These are phyloP conservation scores for Lepidurus arcticus DNA, from an alignment of 1,140 invertebrate genomes.

Conservation along the genomic window DNA sequence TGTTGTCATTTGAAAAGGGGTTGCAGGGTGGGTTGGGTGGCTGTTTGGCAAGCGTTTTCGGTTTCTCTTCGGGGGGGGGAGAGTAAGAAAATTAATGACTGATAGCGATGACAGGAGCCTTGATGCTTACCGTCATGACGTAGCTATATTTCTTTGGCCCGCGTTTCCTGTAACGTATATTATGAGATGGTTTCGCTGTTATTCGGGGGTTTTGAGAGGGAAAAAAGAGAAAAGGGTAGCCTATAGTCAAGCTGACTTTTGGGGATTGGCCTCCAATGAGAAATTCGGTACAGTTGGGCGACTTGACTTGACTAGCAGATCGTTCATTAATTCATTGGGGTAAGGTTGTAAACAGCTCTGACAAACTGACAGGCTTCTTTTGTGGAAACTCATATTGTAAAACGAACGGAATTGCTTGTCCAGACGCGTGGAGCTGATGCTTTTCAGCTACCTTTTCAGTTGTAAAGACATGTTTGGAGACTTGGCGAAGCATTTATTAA, in stretches of 20 bases:
- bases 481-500: constrained; percentile 35
- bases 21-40: neutral
- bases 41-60: neutral
- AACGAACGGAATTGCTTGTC: neutral
- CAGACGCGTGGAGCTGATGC: neutral
- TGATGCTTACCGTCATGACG: constrained; percentile 21
- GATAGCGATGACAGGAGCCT: constrained; percentile 20
- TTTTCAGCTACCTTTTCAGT: neutral
- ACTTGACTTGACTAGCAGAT: neutral
- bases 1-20: neutral
- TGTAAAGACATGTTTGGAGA: neutral
- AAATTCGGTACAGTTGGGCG: neutral
- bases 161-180: constrained; percentile 19
- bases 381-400: neutral
- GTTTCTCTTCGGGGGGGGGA: neutral
- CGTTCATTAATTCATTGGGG: constrained; percentile 22
- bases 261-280: neutral
- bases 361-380: constrained; percentile 21
- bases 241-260: neutral
- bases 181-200: constrained; percentile 6
- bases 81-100: constrained; percentile 1
- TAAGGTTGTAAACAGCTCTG: constrained; percentile 18
- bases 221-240: neutral
- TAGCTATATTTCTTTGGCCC: constrained; percentile 7
- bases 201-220: neutral